These are phyloP conservation scores for Aeoliscus strigatus DNA, from an alignment of 2,797 vertebrate species.

Conservation along the genomic window DNA sequence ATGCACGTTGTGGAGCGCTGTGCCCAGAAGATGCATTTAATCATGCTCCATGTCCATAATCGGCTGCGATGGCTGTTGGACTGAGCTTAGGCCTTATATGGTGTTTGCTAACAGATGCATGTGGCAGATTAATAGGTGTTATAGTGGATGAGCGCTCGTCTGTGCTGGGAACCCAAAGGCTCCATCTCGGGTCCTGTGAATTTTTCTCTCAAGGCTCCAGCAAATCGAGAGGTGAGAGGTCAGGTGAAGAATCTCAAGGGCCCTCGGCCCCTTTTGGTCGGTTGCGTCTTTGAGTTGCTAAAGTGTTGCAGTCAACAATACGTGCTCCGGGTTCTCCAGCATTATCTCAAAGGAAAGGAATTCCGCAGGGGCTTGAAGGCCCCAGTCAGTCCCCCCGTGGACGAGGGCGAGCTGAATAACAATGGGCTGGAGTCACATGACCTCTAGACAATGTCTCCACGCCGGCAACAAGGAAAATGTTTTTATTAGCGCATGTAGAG, in stretches of 20 bases:
- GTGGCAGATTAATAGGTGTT: constrained; percentile 45
- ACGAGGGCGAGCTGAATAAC: constrained; percentile 54
- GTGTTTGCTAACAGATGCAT: constrained; percentile 42
- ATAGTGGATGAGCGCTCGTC: constrained; percentile 10
- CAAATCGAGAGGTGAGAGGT: constrained; percentile 56
- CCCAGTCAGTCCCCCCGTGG: constrained; percentile 50
- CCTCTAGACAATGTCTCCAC: constrained; percentile 63
- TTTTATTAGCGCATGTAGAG: constrained; percentile 44
- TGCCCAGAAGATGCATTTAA: constrained; percentile 8
- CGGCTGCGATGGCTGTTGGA: constrained; percentile 11
- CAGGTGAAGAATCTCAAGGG: constrained; percentile 63
- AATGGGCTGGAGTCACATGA: constrained; percentile 68
- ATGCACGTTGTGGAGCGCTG: not conserved
- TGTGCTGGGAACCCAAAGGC: constrained; percentile 4
- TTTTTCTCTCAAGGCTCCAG: constrained; percentile 43
- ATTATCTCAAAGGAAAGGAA: constrained; percentile 76
- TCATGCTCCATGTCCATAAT: constrained; percentile 14
- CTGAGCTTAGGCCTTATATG: constrained; percentile 31
- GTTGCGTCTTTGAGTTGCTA: constrained; percentile 55
- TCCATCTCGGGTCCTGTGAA: constrained; percentile 17
- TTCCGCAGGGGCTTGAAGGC: constrained; percentile 55
- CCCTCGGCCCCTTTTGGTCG: constrained; percentile 41
- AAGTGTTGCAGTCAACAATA: constrained; percentile 67
- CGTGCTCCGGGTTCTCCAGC: constrained; percentile 60
- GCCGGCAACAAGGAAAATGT: constrained; percentile 44